These are phyloP conservation scores for Eupithecia tripunctaria DNA, from an alignment of 2,888 invertebrate genomes.

Conservation along the genomic window DNA sequence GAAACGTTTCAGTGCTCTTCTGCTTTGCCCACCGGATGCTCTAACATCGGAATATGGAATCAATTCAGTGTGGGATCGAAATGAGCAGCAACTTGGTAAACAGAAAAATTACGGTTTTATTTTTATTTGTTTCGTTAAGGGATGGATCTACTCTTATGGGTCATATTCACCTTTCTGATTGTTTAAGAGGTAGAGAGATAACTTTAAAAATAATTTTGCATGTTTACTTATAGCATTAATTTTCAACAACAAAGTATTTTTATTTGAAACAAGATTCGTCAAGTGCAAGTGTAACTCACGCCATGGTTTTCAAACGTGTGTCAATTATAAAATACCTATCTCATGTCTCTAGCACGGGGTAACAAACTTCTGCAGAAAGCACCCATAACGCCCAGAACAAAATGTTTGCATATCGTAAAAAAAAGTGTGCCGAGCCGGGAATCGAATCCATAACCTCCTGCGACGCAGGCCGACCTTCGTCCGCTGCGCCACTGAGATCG, in stretches of 20 bases:
- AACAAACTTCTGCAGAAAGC: too few relatives aligned
- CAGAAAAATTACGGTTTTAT: conserved; percentile 17
- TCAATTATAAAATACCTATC: too few relatives aligned
- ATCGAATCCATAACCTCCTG: too few relatives aligned
- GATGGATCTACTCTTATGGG: background rate
- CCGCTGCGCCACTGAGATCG: too few relatives aligned
- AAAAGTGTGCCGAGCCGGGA: too few relatives aligned
- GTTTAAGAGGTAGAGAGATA: background rate
- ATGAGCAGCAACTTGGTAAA: conserved; percentile 19
- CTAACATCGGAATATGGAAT: conserved; percentile 35
- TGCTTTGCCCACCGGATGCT: conserved; percentile 7
- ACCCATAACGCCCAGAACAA: too few relatives aligned
- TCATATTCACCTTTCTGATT: background rate
- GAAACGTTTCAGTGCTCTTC: background rate
- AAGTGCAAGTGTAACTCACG: too few relatives aligned
- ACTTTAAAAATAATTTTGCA: background rate
- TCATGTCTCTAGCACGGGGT: too few relatives aligned
- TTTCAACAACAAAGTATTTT: background rate
- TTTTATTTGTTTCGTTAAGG: background rate
- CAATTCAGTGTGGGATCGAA: conserved; percentile 23
- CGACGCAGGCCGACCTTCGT: too few relatives aligned
- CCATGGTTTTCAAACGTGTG: too few relatives aligned
- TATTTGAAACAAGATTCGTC: too few relatives aligned
- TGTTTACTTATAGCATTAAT: background rate
- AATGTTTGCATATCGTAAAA: too few relatives aligned